These are phyloP conservation scores for Zalophus californianus DNA, from an alignment of 2,797 vertebrate genomes.

Conservation along the genomic window DNA sequence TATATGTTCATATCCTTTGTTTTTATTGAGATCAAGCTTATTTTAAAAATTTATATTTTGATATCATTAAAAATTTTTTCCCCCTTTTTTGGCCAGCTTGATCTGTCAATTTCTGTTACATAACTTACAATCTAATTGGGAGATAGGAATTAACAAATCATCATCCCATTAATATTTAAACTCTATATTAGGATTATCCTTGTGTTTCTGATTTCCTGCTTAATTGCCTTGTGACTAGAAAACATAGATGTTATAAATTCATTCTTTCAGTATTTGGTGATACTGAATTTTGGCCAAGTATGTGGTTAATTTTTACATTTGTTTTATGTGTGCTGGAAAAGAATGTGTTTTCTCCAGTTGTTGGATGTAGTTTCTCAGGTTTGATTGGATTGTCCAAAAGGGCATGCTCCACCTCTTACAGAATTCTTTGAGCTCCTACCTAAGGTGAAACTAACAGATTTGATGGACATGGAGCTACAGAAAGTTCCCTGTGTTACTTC, in stretches of 20 bases:
- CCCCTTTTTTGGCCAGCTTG: not conserved
- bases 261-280: not conserved
- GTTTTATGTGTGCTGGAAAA: not conserved
- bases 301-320: not conserved
- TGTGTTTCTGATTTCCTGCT: not conserved
- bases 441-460: not conserved
- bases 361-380: not conserved
- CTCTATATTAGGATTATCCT: not conserved
- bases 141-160: not conserved
- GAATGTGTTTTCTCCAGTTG: not conserved
- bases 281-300: constrained; percentile 41
- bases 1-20: not conserved
- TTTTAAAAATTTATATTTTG: constrained; percentile 18
- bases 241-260: not conserved
- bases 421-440: not conserved
- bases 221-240: constrained; percentile 2
- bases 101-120: not conserved
- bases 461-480: not conserved
- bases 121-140: constrained; percentile 6
- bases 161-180: constrained; percentile 29
- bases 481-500: not conserved
- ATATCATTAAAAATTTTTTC: not conserved
- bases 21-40: constrained; percentile 8
- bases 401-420: not conserved
- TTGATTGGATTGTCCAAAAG: not conserved